Percentiles rank a stretch among this genome's conserved stretches.
These are phyloP conservation scores for Numida meleagris DNA, from an alignment of 2,113 vertebrate species.

Conservation along the genomic window DNA sequence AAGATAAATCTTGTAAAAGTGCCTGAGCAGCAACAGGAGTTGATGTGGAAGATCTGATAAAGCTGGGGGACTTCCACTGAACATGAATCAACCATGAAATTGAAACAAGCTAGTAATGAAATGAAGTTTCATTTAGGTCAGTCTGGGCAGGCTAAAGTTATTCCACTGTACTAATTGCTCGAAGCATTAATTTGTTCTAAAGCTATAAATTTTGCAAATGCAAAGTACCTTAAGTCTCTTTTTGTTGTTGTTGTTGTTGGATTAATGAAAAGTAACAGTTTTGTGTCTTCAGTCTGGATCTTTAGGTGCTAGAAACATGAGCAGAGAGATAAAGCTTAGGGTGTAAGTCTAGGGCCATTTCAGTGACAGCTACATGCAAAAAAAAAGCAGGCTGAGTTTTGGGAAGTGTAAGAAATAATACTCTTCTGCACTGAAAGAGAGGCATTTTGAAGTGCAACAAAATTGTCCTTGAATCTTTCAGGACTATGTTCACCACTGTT, in stretches of 20 bases:
- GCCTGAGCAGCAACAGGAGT: background rate
- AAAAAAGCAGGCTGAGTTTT: background rate
- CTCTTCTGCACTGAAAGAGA: background rate
- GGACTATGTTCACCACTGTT: background rate
- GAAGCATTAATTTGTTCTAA: conserved; percentile 22
- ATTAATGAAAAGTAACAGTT: background rate
- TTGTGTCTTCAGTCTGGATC: background rate
- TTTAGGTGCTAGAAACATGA: background rate
- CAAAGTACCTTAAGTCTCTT: background rate
- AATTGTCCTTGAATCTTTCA: background rate
- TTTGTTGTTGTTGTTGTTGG: background rate
- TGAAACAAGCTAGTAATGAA: background rate
- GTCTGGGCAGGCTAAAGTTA: background rate
- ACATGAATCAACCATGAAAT: background rate
- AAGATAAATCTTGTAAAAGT: background rate
- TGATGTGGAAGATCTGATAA: background rate
- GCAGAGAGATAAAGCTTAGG: background rate
- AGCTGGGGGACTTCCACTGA: background rate
- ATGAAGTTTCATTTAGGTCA: conserved; percentile 31
- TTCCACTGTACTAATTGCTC: background rate
- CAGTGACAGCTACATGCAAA: background rate
- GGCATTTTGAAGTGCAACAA: background rate
- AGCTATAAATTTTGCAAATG: background rate
- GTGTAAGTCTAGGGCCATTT: background rate
- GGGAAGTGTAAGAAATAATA: background rate